Conservation (phyloP, 2,113 vertebrate genomes). For the Bungarus multicinctus region DNA sequence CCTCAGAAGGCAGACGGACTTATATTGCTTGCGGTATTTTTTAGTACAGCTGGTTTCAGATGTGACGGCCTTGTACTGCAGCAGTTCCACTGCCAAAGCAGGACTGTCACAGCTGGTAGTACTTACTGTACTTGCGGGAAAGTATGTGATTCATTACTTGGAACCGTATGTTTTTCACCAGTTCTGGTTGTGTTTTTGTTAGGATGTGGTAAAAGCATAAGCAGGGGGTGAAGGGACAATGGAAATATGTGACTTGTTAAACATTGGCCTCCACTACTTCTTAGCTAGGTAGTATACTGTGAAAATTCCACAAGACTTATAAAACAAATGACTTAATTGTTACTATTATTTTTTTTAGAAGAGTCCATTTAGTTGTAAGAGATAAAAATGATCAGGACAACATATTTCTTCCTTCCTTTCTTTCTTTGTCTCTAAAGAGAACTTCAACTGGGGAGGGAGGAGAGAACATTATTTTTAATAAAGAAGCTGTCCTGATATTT, state of each 20-base stretch:
- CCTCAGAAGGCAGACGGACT: constrained; percentile 91
- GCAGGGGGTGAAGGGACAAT: constrained; percentile 87
- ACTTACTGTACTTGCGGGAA: constrained; percentile 96
- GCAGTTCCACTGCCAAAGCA: constrained; percentile 82
- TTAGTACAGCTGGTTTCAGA: constrained; percentile 92
- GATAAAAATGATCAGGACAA: constrained; percentile 61
- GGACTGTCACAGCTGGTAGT: constrained; percentile 97
- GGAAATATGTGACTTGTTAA: constrained; percentile 91
- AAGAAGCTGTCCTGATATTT: constrained; percentile 44
- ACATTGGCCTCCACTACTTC: constrained; percentile 84
- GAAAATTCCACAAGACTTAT: constrained; percentile 78
- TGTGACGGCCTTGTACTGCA: constrained; percentile 80
- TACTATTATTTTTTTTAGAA: constrained; percentile 52
- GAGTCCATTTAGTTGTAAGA: constrained; percentile 64
- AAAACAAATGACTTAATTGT: constrained; percentile 85
- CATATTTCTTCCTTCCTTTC: constrained; percentile 31
- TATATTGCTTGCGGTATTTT: constrained; percentile 86
- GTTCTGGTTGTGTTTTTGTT: constrained; percentile 98
- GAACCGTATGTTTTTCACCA: constrained; percentile 96
- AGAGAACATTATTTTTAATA: constrained; percentile 37
- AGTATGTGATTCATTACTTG: constrained; percentile 99
- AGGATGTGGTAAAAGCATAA: constrained; percentile 99
- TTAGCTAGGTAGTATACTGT: constrained; percentile 81
- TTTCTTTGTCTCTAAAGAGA: constrained; percentile 52
- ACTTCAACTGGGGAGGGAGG: constrained; percentile 55